Evolutionary conservation across 2,797 vertebrate species (phyloP).

Genomic region (Myripristis jacobus): DNA sequence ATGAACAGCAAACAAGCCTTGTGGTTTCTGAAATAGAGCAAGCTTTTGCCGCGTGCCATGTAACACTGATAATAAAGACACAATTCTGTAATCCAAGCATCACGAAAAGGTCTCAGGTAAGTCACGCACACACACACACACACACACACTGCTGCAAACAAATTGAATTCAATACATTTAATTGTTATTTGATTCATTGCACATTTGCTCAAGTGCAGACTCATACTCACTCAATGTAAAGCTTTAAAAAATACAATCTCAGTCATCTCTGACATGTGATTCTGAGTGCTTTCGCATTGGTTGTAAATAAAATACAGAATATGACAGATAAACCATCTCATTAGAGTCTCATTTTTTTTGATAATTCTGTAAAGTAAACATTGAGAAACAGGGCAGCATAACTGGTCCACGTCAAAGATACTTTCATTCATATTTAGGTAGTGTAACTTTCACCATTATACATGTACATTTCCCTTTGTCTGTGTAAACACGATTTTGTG

Average conservation of each 20-base stretch:
- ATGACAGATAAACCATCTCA: slow-evolving; percentile 70
- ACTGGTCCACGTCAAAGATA: slow-evolving; percentile 76
- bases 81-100: not conserved
- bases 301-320: slow-evolving; percentile 73
- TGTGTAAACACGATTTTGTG: slow-evolving; percentile 71
- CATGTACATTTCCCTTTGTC: slow-evolving; percentile 74
- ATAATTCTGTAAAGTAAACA: slow-evolving; percentile 77
- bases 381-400: slow-evolving; percentile 78
- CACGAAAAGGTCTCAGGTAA: not conserved
- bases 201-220: slow-evolving; percentile 77
- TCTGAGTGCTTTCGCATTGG: slow-evolving; percentile 65
- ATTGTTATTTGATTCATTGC: slow-evolving; percentile 78
- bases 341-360: slow-evolving; percentile 42
- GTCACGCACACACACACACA: slow-evolving; percentile 25
- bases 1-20: not conserved
- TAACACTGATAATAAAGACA: not conserved
- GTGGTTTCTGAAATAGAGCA: not conserved
- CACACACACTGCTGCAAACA: slow-evolving; percentile 32
- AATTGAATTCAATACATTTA: slow-evolving; percentile 81
- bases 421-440: slow-evolving; percentile 81
- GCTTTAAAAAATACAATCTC: slow-evolving; percentile 87
- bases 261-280: slow-evolving; percentile 78
- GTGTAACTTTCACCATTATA: slow-evolving; percentile 73
- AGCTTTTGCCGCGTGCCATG: not conserved
- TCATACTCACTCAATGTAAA: slow-evolving; percentile 80